Conservation (phyloP, 1,140 invertebrate genomes). For the Oreohelix idahoensis region DNA sequence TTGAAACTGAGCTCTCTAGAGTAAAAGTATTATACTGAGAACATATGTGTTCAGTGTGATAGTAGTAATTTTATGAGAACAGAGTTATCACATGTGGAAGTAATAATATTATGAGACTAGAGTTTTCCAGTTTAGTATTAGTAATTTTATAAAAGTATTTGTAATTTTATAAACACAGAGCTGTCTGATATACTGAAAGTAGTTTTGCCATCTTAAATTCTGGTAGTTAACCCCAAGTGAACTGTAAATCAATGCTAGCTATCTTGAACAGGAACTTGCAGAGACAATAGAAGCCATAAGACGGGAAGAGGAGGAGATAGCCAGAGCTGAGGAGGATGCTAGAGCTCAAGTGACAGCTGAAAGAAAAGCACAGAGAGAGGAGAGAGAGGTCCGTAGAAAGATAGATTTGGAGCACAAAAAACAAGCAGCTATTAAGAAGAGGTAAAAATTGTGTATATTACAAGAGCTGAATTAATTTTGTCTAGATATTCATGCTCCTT, state of each 20-base stretch:
- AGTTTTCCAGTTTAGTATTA: no score
- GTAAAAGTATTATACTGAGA: no score
- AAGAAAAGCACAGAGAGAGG: conserved; percentile 57
- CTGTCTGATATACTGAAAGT: no score
- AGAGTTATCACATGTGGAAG: no score
- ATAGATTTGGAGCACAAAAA: conserved; percentile 60
- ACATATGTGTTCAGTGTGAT: no score
- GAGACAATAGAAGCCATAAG: conserved; percentile 58
- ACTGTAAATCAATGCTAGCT: neutral
- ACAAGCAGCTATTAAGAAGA: conserved; percentile 48
- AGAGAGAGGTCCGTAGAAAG: conserved; percentile 56
- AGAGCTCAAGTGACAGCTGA: conserved; percentile 51
- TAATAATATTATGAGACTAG: no score
- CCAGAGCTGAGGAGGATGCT: conserved; percentile 61
- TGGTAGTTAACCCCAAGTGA: no score
- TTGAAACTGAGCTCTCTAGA: no score
- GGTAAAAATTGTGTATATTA: neutral
- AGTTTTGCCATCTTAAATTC: no score
- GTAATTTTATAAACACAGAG: no score
- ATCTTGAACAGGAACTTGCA: conserved; percentile 46
- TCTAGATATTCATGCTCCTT: neutral
- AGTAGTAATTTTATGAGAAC: no score
- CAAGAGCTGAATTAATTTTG: neutral
- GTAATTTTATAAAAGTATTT: no score
- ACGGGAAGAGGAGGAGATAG: conserved; percentile 56